Conservation (phyloP, 1,140 invertebrate genomes). For the Listronotus bonariensis region DNA sequence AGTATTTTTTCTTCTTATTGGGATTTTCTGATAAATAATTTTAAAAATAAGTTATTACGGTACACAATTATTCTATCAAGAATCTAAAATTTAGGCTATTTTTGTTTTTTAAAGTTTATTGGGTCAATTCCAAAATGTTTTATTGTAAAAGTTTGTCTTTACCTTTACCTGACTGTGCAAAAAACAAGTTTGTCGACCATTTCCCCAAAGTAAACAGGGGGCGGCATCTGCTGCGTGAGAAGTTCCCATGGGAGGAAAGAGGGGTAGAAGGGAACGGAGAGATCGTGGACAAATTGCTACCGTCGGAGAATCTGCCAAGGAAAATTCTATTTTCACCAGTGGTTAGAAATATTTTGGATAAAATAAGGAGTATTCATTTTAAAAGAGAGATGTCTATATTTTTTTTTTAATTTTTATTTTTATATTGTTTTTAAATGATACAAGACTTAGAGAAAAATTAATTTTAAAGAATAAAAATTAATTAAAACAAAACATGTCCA, state of each 20-base stretch:
- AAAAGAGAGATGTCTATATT: no score
- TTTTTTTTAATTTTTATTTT: no score
- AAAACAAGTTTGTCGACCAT: conserved; percentile 33
- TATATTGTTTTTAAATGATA: no score
- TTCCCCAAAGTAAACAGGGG: conserved; percentile 30
- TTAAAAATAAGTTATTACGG: no score
- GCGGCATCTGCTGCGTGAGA: conserved; percentile 29
- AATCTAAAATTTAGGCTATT: background rate
- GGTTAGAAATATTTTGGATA: no score
- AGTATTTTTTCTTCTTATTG: no score
- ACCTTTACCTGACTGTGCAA: conserved; percentile 15
- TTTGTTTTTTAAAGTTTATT: background rate
- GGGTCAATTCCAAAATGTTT: background rate
- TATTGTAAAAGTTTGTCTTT: conserved; percentile 3
- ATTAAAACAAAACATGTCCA: no score
- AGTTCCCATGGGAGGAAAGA: conserved; percentile 11
- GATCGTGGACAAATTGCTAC: conserved; percentile 34
- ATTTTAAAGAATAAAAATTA: no score
- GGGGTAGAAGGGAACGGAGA: conserved; percentile 5
- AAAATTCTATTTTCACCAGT: conserved; percentile 13
- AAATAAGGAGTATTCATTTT: no score
- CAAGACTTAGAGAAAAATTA: no score
- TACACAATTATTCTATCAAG: no score
- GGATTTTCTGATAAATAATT: no score
- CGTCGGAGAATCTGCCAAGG: conserved; percentile 19